Percentiles rank a stretch among this genome's conserved stretches.
These are phyloP conservation scores for Martes martes DNA, from an alignment of 2,113 vertebrate genomes.

Conservation along the genomic window DNA sequence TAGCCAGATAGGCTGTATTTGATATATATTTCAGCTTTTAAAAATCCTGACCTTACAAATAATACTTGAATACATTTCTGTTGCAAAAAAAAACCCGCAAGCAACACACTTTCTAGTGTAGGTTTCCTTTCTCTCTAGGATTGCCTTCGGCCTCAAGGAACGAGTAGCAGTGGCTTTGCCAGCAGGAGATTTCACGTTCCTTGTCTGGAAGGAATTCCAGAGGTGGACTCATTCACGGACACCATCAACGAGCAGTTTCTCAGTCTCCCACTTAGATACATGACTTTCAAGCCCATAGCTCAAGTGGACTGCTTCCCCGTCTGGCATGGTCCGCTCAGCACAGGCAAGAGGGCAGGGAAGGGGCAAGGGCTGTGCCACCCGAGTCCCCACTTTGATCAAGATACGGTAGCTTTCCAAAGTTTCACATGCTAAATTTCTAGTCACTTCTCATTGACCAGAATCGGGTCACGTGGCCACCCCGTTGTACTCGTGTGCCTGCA, in stretches of 20 bases:
- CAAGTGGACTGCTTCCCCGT: not conserved
- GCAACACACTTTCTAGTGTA: not conserved
- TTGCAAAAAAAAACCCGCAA: not conserved
- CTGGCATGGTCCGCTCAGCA: not conserved
- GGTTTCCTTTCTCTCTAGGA: not conserved
- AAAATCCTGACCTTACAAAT: not conserved
- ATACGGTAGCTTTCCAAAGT: not conserved
- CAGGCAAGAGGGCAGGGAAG: not conserved
- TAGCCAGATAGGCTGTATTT: no score
- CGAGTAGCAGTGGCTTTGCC: not conserved
- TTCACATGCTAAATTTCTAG: not conserved
- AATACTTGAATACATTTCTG: not conserved
- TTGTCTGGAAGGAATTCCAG: not conserved
- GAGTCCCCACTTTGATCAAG: no score
- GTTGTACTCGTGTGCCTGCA: fast-evolving
- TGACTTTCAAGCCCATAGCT: not conserved
- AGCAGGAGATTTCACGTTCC: not conserved
- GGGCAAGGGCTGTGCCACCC: not conserved
- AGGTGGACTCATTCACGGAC: not conserved
- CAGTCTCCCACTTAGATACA: not conserved
- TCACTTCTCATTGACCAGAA: not conserved
- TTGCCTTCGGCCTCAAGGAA: not conserved
- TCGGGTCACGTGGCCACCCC: not conserved
- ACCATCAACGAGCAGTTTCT: not conserved
- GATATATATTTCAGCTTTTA: not conserved